Base-by-base conservation (phyloP, 1,140 invertebrate species). In the Apis florea region DNA sequence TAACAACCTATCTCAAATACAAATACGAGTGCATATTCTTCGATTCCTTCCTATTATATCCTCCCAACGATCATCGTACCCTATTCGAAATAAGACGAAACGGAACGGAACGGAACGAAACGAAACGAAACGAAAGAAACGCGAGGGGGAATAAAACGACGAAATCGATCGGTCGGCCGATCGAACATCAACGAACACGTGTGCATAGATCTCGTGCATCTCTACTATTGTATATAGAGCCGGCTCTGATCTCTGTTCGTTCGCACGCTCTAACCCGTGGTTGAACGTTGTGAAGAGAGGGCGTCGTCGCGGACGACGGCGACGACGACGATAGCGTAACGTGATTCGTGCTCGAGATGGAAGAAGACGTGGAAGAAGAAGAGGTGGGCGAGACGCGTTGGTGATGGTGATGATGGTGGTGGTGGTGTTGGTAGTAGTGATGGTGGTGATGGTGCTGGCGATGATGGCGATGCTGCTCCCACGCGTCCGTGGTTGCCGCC, bases 301-400 rank as follows among this genome's bases (percentile, higher is more conserved):
- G 87, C 90, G 82, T 83, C 64, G 88, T 82, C 67, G 91, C 87
- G 83, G 91, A 88, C 61, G 88, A 88, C 84, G 91, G 88, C 84
- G 91, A 88, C 61, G 88, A 88, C 84, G 89, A 85, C 74, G 89
- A 88, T 92, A 92, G 89, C 87, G 90, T 91, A 90, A 89, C 89
- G 91, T 93, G 93, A 92, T 90, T 92, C 81, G 90, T 93, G 92
- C 92, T 93, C 88, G 92, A 93, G 88, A 92, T 90, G 91, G 92
- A 93, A 92, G 92, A 92, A 91, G 90, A 88, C 84, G 89, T 89
- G 79, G 90, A 89, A 90, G 89, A 89, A 91, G 91, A 92, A 90
- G 90, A 91, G 85, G 87, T 59, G 21, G 87, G 86, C 89, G 91
- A 87, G 82, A 87, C 84, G 82, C 88, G 89, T 63, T 87, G 77